Evolutionary conservation across 2,888 invertebrate species (phyloP).

Genomic region (Terebella lapidaria): DNA sequence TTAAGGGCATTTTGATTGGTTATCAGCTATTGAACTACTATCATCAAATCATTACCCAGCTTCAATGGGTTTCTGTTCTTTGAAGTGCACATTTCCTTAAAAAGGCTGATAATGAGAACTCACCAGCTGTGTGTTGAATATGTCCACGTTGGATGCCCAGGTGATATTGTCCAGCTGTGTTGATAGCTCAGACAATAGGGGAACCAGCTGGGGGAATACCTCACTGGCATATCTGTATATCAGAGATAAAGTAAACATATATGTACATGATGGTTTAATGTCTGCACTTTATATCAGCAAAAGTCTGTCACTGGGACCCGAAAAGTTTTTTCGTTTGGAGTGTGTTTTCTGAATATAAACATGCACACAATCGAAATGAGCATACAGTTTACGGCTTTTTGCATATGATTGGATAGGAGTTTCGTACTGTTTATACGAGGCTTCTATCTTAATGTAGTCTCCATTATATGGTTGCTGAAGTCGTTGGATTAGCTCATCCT

Average conservation of each 20-base stretch:
- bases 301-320: too few species aligned
- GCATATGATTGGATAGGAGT: not conserved
- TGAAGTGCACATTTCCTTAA: not conserved
- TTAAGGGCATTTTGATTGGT: not conserved
- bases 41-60: too few species aligned
- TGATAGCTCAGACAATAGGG: conserved; percentile 34
- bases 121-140: conserved; percentile 34
- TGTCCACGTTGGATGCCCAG: conserved; percentile 32
- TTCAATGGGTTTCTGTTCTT: not conserved
- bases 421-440: conserved; percentile 36
- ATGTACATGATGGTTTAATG: too few species aligned
- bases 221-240: conserved; percentile 36
- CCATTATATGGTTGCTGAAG: conserved; percentile 43
- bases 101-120: too few species aligned
- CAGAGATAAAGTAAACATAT: not conserved
- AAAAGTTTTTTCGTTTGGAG: too few species aligned
- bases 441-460: conserved; percentile 41
- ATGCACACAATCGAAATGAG: too few species aligned
- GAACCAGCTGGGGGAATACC: conserved; percentile 35
- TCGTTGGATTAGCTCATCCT: conserved; percentile 31
- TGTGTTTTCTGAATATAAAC: too few species aligned
- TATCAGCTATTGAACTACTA: too few species aligned
- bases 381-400: too few species aligned
- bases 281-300: too few species aligned
- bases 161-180: conserved; percentile 40